These are phyloP conservation scores for Gyrodactylus bullatarudis DNA, from an alignment of 1,140 invertebrate species.

Conservation along the genomic window DNA sequence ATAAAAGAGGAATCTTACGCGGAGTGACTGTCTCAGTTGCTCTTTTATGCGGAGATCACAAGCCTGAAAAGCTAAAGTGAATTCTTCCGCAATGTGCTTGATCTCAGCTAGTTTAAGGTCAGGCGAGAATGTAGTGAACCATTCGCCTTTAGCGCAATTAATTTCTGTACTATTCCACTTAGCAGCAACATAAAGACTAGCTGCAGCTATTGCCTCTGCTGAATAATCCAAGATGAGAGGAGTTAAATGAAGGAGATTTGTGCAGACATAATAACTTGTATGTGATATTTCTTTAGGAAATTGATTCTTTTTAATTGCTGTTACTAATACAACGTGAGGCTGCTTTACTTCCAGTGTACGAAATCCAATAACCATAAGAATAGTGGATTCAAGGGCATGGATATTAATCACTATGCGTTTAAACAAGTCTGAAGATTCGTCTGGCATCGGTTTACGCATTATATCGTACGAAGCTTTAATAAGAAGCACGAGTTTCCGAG, in stretches of 20 bases:
- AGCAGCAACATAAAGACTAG: slow-evolving; percentile 1
- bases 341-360: neutral
- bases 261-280: neutral
- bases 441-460: neutral
- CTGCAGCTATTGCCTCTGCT: neutral
- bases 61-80: neutral
- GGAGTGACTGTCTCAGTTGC: neutral
- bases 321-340: neutral
- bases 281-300: neutral
- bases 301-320: neutral
- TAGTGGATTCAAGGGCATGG: slow-evolving; percentile 1
- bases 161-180: slow-evolving; percentile 2
- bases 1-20: no score
- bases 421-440: neutral
- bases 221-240: neutral
- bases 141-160: neutral
- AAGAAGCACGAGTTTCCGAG: neutral
- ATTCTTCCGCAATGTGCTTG: neutral
- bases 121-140: neutral
- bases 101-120: neutral
- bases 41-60: neutral
- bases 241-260: neutral
- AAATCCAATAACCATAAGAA: slow-evolving; percentile 1
- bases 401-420: neutral
- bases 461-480: slow-evolving; percentile 1